phyloP scores from a whole-genome alignment of 2,797 vertebrate genomes.

The Macropus fuliginosus region DNA sequence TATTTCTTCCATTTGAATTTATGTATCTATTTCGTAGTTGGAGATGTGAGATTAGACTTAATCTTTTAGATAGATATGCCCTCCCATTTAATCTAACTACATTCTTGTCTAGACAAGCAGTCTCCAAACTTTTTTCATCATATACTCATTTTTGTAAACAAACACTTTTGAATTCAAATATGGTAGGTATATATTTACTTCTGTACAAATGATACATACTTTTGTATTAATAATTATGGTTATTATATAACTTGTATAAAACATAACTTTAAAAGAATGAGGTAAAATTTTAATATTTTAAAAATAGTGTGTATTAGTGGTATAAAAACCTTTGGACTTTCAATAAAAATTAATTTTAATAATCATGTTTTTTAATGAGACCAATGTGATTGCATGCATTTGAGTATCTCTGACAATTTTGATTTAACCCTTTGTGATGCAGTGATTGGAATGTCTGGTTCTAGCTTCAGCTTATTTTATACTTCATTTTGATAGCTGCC shows the following conservation, averaged over 20 bases:
- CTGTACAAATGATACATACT: neutral
- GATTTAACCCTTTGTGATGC: neutral
- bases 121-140: neutral
- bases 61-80: neutral
- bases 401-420: neutral
- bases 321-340: neutral
- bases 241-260: neutral
- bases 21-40: neutral
- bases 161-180: neutral
- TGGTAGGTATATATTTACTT: neutral
- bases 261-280: neutral
- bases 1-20: neutral
- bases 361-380: neutral
- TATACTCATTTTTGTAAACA: neutral
- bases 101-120: neutral
- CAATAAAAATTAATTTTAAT: neutral
- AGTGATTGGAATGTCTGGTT: neutral
- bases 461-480: neutral
- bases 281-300: neutral
- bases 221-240: neutral
- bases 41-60: neutral
- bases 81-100: neutral
- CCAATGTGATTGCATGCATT: neutral
- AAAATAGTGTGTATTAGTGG: neutral
- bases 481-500: neutral